Evolutionary conservation across 2,888 invertebrate species (phyloP).

Genomic region (Dascillus cervinus): DNA sequence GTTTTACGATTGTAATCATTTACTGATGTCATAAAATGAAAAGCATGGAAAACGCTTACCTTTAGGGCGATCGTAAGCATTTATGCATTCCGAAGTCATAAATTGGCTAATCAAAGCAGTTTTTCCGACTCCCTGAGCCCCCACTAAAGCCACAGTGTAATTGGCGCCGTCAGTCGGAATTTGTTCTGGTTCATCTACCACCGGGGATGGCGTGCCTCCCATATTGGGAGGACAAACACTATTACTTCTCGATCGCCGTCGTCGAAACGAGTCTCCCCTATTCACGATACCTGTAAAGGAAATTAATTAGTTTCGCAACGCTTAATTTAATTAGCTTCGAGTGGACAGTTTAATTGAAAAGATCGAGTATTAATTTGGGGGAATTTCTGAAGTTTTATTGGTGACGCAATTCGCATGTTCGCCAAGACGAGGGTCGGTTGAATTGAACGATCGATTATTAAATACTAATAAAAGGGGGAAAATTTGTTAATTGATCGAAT

Average conservation of each 20-base stretch:
- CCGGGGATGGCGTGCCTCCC: slow-evolving; percentile 35
- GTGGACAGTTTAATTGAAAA: too few species aligned
- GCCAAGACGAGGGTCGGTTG: too few species aligned
- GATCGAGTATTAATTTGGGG: too few species aligned
- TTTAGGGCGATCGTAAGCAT: slow-evolving; percentile 83
- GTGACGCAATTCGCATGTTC: too few species aligned
- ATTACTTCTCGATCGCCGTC: slow-evolving; percentile 75
- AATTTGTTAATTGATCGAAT: too few species aligned
- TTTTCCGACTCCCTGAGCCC: slow-evolving; percentile 76
- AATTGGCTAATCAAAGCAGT: slow-evolving; percentile 81
- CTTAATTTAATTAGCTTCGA: too few species aligned
- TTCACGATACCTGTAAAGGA: slow-evolving; percentile 74
- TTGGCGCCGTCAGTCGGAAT: slow-evolving; percentile 36
- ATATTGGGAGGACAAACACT: slow-evolving; percentile 58
- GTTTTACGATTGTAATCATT: too few species aligned
- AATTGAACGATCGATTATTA: too few species aligned
- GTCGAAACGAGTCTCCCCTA: slow-evolving; percentile 87
- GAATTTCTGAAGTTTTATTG: too few species aligned
- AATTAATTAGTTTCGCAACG: too few species aligned
- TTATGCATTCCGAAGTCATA: slow-evolving; percentile 89
- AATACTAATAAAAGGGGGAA: too few species aligned
- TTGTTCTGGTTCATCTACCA: slow-evolving; percentile 48
- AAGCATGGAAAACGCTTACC: slow-evolving; percentile 55
- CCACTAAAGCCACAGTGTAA: slow-evolving; percentile 68
- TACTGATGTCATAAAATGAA: too few species aligned